Conservation (phyloP, 1,140 invertebrate species). For the Lepidurus arcticus region DNA sequence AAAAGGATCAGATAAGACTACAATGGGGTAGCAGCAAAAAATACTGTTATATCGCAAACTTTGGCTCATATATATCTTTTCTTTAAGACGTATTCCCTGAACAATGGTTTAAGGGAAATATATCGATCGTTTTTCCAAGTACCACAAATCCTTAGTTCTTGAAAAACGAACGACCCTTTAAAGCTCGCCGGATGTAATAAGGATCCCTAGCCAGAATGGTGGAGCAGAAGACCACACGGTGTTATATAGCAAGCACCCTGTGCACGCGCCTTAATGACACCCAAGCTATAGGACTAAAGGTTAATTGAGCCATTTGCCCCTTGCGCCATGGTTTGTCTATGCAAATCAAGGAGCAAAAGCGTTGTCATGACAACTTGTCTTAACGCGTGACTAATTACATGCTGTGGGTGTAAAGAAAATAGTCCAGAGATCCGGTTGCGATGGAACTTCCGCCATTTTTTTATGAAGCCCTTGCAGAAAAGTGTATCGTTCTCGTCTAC, state of each 20-base stretch:
- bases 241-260: constrained; percentile 2
- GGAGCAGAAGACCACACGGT: background rate
- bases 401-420: background rate
- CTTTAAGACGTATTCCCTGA: background rate
- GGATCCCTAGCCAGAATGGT: background rate
- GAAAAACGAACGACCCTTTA: background rate
- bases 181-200: background rate
- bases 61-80: background rate
- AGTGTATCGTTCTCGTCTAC: background rate
- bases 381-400: constrained; percentile 3
- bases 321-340: background rate
- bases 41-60: background rate
- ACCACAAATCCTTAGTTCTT: background rate
- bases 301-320: constrained; percentile 10
- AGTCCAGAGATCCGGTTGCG: background rate
- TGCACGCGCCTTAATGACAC: background rate
- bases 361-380: constrained; percentile 11
- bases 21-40: too few relatives aligned
- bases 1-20: too few relatives aligned
- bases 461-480: background rate
- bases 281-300: background rate
- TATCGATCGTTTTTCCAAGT: background rate
- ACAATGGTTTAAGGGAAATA: background rate
- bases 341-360: background rate
- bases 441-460: background rate